Conservation (phyloP, 1,140 invertebrate species). For the Zaprionus lachaisei region DNA sequence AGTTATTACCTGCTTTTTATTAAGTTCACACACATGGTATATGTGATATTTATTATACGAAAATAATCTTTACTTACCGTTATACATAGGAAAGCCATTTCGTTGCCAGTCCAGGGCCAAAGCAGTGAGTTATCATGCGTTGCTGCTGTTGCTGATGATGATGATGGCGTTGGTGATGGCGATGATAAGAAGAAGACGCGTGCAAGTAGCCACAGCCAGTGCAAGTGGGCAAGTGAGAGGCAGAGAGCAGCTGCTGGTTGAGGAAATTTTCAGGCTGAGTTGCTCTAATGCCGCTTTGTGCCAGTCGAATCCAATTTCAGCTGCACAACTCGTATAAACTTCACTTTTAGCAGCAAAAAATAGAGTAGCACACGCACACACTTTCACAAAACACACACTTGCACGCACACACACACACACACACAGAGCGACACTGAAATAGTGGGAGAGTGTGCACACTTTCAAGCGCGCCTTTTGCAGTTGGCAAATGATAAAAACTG, state of each 20-base stretch:
- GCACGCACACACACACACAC: neutral
- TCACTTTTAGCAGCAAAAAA: conserved; percentile 26
- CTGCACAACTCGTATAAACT: conserved; percentile 50
- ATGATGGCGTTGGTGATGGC: conserved; percentile 10
- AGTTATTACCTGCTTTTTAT: neutral
- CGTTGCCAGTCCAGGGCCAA: conserved; percentile 68
- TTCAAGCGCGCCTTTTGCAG: conserved; percentile 42
- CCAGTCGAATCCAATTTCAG: conserved; percentile 74
- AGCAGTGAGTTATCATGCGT: conserved; percentile 63
- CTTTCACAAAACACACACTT: neutral
- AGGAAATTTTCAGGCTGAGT: conserved; percentile 47
- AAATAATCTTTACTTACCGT: conserved; percentile 52
- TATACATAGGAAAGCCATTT: conserved; percentile 77
- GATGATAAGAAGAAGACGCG: conserved; percentile 4
- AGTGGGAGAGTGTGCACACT: conserved; percentile 24
- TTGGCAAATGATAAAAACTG: conserved; percentile 77
- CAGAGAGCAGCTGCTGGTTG: neutral
- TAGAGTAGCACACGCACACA: neutral
- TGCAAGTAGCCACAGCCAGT: conserved; percentile 8
- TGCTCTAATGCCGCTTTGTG: conserved; percentile 48
- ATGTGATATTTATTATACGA: conserved; percentile 4
- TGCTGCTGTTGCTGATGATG: conserved; percentile 28
- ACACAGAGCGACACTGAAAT: neutral
- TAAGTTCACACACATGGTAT: neutral
- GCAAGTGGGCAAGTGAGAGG: neutral